Evolutionary conservation across 2,113 vertebrate species (phyloP).

Genomic region (Australoheros scitulus): DNA sequence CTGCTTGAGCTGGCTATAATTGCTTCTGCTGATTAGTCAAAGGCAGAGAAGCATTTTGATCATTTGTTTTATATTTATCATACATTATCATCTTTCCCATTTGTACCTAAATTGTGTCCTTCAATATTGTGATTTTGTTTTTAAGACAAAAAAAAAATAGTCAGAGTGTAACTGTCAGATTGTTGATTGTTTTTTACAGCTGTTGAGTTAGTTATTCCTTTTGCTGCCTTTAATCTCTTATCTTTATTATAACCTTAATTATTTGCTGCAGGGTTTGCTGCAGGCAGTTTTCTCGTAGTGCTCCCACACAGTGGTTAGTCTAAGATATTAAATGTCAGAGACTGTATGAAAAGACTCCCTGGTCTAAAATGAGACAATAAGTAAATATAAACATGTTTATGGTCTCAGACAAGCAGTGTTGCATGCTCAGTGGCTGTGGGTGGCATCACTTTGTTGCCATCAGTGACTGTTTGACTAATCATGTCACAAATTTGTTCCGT

Average conservation of each 20-base stretch:
- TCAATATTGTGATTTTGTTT: background rate
- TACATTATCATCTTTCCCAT: background rate
- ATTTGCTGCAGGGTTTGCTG: background rate
- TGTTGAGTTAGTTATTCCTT: background rate
- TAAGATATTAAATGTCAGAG: slow-evolving; percentile 37
- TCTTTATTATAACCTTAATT: background rate
- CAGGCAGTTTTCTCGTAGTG: background rate
- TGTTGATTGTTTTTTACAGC: background rate
- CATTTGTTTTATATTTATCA: background rate
- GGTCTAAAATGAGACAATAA: slow-evolving; percentile 39
- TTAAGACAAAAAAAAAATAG: background rate
- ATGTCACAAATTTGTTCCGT: background rate
- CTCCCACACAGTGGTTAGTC: background rate
- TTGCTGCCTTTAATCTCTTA: background rate
- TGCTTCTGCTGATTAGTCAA: background rate
- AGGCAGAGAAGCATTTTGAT: background rate
- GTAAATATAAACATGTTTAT: slow-evolving; percentile 65
- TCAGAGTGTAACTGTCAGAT: background rate
- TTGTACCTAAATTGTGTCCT: background rate
- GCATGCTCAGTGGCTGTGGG: slow-evolving; percentile 46
- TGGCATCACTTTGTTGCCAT: slow-evolving; percentile 46
- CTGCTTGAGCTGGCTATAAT: background rate
- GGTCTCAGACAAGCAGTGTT: slow-evolving; percentile 54
- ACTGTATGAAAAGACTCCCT: background rate
- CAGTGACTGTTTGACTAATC: slow-evolving; percentile 47